Base-by-base conservation (phyloP, 2,797 vertebrate species). In the Discoglossus pictus region DNA sequence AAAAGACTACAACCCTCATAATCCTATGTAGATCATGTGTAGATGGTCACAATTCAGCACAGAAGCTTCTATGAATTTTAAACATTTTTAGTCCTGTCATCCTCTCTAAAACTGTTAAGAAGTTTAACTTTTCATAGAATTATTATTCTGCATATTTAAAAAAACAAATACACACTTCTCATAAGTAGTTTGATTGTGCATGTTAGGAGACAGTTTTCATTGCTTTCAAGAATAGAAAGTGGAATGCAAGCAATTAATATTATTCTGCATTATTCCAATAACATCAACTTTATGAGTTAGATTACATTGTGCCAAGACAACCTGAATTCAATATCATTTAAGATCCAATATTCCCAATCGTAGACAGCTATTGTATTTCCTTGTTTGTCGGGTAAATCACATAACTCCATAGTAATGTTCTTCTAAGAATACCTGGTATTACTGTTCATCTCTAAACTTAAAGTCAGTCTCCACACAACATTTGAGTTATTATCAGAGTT, bases 371-470 rank as follows among this genome's bases (percentile, higher is more conserved):
- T 25, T 47, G 31, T 27, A 58, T 43, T 68, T 40, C 13, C 13
- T 44, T 68, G 46, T 52, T 52, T 68, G 38, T 42, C 58, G 60
- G 15, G 21, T 58, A 65, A 64, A 65, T 35, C 9, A 35, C 7
- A 34, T 34, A 56, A 55, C 35, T 46, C 42, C 20, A 65, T 56
- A 25, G 21, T 54, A 56, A 55, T 65, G 44, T 16, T 56, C n/a
- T 25, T 47, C 17, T 56, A 48, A 20, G 18, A 31, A 47, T 25
- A 47, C 42, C 17, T 47, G 27, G 48, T 56, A 47, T 65, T 34
- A 56, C 21, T 20, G 31, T 20, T 55, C 40, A 34, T 56, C 39
- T 64, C 9, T 64, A 54, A 53, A 56, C 55, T 47, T 48, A 65
- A 36, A 23, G 27, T 39, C 21, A 47, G 21, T 9, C 25, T 35